A percentile compares a stretch with the other conserved stretches of the same genome.
Conservation (phyloP, 1,140 invertebrate species). For the Drosophila carrolli region DNA sequence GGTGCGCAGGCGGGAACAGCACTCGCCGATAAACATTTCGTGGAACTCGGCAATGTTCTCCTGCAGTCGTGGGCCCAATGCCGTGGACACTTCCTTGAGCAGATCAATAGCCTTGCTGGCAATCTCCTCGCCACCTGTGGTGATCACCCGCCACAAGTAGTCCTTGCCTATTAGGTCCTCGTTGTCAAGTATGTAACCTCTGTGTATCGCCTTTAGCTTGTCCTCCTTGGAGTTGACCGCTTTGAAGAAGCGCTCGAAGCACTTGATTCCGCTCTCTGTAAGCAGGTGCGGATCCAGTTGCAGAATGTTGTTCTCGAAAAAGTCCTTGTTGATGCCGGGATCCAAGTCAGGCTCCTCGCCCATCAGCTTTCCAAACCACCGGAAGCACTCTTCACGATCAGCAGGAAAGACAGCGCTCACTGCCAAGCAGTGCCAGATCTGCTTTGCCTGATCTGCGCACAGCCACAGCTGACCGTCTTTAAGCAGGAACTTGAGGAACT, state of each 20-base stretch:
- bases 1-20: slow-evolving; percentile 94
- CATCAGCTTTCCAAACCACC: slow-evolving; percentile 99
- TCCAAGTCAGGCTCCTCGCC: slow-evolving; percentile 98
- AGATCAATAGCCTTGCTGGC: slow-evolving; percentile 95
- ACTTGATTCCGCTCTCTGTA: slow-evolving; percentile 98
- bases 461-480: slow-evolving; percentile 98
- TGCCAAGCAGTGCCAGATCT: slow-evolving; percentile 98
- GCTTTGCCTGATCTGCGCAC: slow-evolving; percentile 97
- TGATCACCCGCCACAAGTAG: slow-evolving; percentile 97
- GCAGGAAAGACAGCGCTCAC: slow-evolving; percentile 95
- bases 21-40: slow-evolving; percentile 95
- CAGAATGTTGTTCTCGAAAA: slow-evolving; percentile 98
- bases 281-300: slow-evolving; percentile 95
- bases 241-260: slow-evolving; percentile 95
- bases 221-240: slow-evolving; percentile 98
- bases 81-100: slow-evolving; percentile 96
- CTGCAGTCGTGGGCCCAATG: slow-evolving; percentile 94
- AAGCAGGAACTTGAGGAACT: slow-evolving; percentile 95
- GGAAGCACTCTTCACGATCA: slow-evolving; percentile 98
- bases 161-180: slow-evolving; percentile 97
- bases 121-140: slow-evolving; percentile 95
- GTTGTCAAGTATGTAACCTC: slow-evolving; percentile 92
- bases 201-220: slow-evolving; percentile 94
- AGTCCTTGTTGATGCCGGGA: slow-evolving; percentile 97
- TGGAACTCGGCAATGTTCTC: slow-evolving; percentile 90